Evolutionary conservation across 2,888 invertebrate species (phyloP).

Genomic region (Palloptera scutellata): DNA sequence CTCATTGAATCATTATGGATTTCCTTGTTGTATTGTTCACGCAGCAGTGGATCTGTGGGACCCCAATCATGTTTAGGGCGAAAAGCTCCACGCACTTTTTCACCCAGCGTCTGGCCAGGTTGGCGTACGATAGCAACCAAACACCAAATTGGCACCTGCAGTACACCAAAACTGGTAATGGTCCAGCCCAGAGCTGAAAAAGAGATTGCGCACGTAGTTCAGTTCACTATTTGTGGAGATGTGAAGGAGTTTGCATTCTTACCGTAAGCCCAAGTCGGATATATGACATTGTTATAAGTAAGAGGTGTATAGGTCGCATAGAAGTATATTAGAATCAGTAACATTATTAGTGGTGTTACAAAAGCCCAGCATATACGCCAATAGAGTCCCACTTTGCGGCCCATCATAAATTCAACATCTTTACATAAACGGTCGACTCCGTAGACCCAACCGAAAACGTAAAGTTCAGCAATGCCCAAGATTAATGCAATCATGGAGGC

Average conservation of each 20-base stretch:
- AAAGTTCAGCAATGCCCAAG: conserved; percentile 72
- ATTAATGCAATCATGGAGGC: conserved; percentile 78
- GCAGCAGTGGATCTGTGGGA: conserved; percentile 65
- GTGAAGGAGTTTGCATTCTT: conserved; percentile 44
- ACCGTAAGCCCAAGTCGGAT: conserved; percentile 73
- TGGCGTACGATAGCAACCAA: conserved; percentile 56
- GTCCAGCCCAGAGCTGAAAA: conserved; percentile 64
- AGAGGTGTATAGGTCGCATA: conserved; percentile 70
- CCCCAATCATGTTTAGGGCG: conserved; percentile 69
- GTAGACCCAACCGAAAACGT: conserved; percentile 78
- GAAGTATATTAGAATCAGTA: conserved; percentile 76
- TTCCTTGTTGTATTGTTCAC: conserved; percentile 67
- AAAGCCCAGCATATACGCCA: conserved; percentile 84
- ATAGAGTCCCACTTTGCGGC: conserved; percentile 72
- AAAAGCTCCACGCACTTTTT: conserved; percentile 64
- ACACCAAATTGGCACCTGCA: conserved; percentile 66
- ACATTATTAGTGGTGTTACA: conserved; percentile 76
- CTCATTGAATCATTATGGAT: conserved; percentile 53
- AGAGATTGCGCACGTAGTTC: background rate
- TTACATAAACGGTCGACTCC: conserved; percentile 73
- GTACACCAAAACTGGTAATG: conserved; percentile 65
- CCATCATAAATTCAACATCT: conserved; percentile 84
- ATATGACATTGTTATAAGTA: conserved; percentile 69
- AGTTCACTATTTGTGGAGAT: background rate
- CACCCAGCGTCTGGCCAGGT: conserved; percentile 51